Evolutionary conservation across 2,797 vertebrate genomes (phyloP).

Genomic region (Poeciliopsis infans): DNA sequence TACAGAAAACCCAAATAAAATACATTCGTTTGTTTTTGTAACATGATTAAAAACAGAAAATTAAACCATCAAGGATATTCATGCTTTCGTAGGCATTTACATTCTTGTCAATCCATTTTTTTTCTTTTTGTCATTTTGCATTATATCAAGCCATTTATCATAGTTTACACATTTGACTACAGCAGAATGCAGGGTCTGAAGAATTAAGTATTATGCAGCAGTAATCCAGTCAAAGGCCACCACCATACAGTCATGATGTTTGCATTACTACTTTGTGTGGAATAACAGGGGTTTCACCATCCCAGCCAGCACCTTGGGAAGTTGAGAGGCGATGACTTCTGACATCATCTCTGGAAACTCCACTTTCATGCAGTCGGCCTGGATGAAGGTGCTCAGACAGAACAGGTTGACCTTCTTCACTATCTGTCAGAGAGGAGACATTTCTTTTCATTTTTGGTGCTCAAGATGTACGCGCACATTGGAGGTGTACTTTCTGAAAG

Average conservation of each 20-base stretch:
- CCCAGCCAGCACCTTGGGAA: slow-evolving; percentile 96
- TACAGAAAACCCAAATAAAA: neutral
- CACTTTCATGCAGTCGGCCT: slow-evolving; percentile 93
- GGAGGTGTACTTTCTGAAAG: neutral
- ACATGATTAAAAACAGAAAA: neutral
- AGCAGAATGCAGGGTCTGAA: slow-evolving; percentile 17
- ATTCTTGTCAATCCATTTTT: neutral
- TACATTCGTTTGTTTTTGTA: neutral
- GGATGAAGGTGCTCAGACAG: slow-evolving; percentile 96
- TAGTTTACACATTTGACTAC: slow-evolving; percentile 16
- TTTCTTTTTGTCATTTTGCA: slow-evolving; percentile 3
- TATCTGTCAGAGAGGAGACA: slow-evolving; percentile 81
- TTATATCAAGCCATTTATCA: slow-evolving; percentile 24
- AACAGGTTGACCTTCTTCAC: slow-evolving; percentile 97
- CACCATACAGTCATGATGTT: slow-evolving; percentile 9
- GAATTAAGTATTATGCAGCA: slow-evolving; percentile 44
- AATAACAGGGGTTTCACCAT: slow-evolving; percentile 98
- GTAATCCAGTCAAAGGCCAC: slow-evolving; percentile 41
- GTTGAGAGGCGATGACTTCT: slow-evolving; percentile 95
- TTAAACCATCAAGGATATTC: neutral
- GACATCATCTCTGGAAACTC: slow-evolving; percentile 99
- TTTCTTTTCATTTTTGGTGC: neutral
- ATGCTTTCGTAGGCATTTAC: neutral
- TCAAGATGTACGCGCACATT: neutral
- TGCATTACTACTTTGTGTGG: slow-evolving; percentile 91